Base-by-base conservation (phyloP, 2,797 vertebrate genomes). In the Myripristis jacobus region DNA sequence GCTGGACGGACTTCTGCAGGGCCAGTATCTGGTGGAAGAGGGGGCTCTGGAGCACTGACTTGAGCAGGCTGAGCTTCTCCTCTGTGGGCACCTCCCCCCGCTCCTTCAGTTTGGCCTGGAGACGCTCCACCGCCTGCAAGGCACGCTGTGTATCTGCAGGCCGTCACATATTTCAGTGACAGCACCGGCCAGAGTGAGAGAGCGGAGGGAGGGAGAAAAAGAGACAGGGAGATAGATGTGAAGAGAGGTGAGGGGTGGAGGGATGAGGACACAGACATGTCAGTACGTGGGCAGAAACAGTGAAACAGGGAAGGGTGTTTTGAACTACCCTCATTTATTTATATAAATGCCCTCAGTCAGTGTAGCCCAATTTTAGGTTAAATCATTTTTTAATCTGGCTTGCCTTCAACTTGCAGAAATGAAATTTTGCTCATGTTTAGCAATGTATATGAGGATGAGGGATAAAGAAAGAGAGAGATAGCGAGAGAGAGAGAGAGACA, bases 1-100 rank as follows among this genome's bases (percentile, higher is more conserved):
- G 96, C 70, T 98, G 97, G 66, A 97, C 93, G 0, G 96, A 96
- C 86, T 95, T 96, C 92, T 98, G 98, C 73, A 99, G 91, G 76
- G 88, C 95, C 77, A 99, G 93, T 86, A 99, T 98, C 88, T 98
- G 97, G 84, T 95, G 97, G 89, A 99, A 99, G 69, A 99, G 96
- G 25, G 97, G 96, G 88, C 98, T 99, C 92, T 98, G 97, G 46
- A 99, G 93, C 67, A 99, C 96, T 0, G 96, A 96, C 79, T 94
- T 97, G 54, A 99, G 90, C 58, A 99, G 92, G 86, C 87, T 95
- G 70, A 99, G 91, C 76, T 96, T 99, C 88, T 99, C 97, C 81
- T 98, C 97, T 0, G 95, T 96, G 62, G 95, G 94, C 82, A 91
- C 60, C 70, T 99, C 97, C 66, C 97, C 97, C 75, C 95, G 93